Evolutionary conservation across 2,888 invertebrate genomes (phyloP), one percentile per base, ranked within the genome.

Genomic region (Apamea crenata): DNA sequence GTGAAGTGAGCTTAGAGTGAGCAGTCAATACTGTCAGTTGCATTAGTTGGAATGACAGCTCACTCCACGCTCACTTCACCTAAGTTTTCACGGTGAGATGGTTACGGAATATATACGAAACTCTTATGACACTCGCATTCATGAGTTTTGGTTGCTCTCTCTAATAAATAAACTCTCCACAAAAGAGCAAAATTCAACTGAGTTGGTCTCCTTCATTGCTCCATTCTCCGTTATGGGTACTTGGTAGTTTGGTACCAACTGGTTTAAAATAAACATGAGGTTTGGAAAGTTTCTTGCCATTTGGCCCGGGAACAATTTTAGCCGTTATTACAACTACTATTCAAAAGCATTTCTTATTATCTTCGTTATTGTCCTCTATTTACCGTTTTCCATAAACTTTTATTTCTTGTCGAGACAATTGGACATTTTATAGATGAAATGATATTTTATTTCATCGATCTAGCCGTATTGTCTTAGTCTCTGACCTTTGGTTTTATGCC

Each of bases 361-460:
- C 29, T 90, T 92, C 56, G 74, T 92, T 66, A 68, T 93, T 18
- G n/a, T 91, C 2, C 93, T 92, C 78, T 78, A 87, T 73, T 67
- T 87, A 47, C 59, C 94, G 14, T 81, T 82, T 16, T 89, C 93
- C 6, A 74, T 93, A 47, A 95, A 94, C 87, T 93, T 95, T 75
- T 93, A 85, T 86, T 94, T 90, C 76, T 65, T 95, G 50, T 90
- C 92, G 1, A 90, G 82, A 77, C 81, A 93, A 71, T 74, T 95
- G 66, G 94, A 95, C 53, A 53, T 89, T 66, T 94, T 80, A 91
- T 94, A 47, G 93, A 92, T 82, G 93, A 94, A 87, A 83, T 94
- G 86, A 87, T 95, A 81, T 93, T 95, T 88, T 95, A 93, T 88
- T 94, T 94, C 40, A 93, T 91, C 0, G 90, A 91, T 77, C 1